These are phyloP conservation scores for Bradypodion pumilum DNA, from an alignment of 2,797 vertebrate species.

Conservation along the genomic window DNA sequence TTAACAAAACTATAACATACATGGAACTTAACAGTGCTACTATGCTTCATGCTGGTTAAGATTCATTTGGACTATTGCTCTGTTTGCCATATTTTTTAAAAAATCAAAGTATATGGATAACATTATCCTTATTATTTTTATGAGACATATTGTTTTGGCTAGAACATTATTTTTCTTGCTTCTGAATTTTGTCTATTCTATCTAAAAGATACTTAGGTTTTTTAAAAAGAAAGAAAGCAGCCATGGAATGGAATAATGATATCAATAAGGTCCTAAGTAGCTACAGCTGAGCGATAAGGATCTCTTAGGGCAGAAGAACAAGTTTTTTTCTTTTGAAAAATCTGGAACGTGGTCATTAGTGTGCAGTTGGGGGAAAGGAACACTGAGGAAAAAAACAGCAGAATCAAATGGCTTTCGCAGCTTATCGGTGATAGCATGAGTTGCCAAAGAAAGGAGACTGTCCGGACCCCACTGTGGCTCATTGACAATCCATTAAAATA, in stretches of 20 bases:
- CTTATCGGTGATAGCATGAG: neutral
- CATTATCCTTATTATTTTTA: too few species aligned
- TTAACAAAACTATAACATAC: neutral
- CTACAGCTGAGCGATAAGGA: neutral
- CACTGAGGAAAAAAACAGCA: neutral
- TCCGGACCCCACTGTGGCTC: neutral
- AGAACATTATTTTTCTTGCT: too few species aligned
- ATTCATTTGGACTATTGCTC: neutral
- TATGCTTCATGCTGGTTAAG: neutral
- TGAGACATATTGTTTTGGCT: too few species aligned
- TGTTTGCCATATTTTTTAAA: neutral
- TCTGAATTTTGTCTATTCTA: too few species aligned
- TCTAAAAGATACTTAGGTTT: too few species aligned
- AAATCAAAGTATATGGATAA: too few species aligned
- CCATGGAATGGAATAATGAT: too few species aligned
- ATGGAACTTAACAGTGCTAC: neutral
- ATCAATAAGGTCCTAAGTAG: neutral
- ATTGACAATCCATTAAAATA: neutral
- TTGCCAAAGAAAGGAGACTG: neutral
- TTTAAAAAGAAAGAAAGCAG: too few species aligned
- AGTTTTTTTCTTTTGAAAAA: neutral
- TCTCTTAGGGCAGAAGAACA: neutral
- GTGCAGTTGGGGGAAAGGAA: neutral
- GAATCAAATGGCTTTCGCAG: neutral
- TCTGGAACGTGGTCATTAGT: neutral